These are phyloP conservation scores for Proctacanthus coquilletti DNA, from an alignment of 1,140 invertebrate species.

Conservation along the genomic window DNA sequence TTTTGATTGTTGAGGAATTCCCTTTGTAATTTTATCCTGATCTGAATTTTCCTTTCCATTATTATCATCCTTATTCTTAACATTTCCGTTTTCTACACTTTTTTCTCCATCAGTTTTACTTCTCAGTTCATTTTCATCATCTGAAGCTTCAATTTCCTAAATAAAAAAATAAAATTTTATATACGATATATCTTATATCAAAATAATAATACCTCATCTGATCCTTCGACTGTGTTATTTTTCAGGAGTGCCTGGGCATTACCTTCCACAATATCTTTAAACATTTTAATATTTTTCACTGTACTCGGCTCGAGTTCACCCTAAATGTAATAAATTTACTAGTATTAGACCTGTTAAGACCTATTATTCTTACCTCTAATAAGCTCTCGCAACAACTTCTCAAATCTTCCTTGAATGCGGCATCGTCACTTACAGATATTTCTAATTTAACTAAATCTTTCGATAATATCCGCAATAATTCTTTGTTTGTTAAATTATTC, in stretches of 20 bases:
- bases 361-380: constrained; percentile 11
- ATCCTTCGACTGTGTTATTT: constrained; percentile 3
- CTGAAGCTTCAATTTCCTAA: neutral
- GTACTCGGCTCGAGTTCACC: constrained; percentile 19
- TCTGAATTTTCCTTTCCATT: constrained; percentile 11
- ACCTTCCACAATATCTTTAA: constrained; percentile 20
- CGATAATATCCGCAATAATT: constrained; percentile 21
- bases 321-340: constrained; percentile 9
- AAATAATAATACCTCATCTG: constrained; percentile 6
- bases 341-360: neutral
- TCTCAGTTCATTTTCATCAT: constrained; percentile 13
- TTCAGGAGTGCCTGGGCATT: constrained; percentile 14
- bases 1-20: neutral
- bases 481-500: constrained; percentile 21
- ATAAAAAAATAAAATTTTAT: neutral
- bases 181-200: neutral
- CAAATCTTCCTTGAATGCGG: constrained; percentile 17
- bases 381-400: constrained; percentile 16
- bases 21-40: constrained; percentile 3
- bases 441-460: constrained; percentile 19
- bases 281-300: constrained; percentile 14
- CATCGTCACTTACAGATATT: constrained; percentile 12
- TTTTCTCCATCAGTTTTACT: too few species aligned
- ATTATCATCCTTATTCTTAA: constrained; percentile 1
- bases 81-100: constrained; percentile 4